Evolutionary conservation across 2,113 vertebrate species (phyloP), one percentile per base, ranked within the genome.

Genomic region (Ginglymostoma cirratum): DNA sequence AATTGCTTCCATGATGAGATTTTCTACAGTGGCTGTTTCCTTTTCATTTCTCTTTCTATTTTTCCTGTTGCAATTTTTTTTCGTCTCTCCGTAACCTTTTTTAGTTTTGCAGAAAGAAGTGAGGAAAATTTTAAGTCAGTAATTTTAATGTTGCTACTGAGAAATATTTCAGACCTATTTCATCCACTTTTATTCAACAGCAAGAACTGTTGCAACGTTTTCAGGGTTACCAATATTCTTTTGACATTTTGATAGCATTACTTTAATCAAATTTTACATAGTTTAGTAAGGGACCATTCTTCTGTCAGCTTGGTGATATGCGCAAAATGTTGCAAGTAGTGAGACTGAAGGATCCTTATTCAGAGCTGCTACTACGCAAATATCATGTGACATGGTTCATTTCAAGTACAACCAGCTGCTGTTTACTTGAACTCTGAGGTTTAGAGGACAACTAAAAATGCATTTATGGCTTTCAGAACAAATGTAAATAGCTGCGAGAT

Each of bases 341-440:
- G 45, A 72, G 69, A 95, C 94, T 72, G 69, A 95, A 72, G 93
- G 45, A 66, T 27, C 94, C 72, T 95, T 95, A 52, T 42, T 52
- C 45, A 3, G 23, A 52, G 70, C 23, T 76, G 21, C 66, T 24
- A 48, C 38, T 52, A n/a, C 42, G 72, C 42, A 66, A 30, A 69
- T 27, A 52, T 72, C 94, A 95, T 76, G 69, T 95, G 67, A 95
- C 27, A 52, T 45, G 27, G 94, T 95, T 95, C 94, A 95, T 27
- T 95, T 95, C 94, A 95, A 95, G 94, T 72, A 42, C 94, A 72
- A 95, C 42, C 94, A 95, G 67, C 94, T 95, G 94, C 94, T 95
- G 94, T 95, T 95, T 95, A 95, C 69, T 95, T 76, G 67, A 76
- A 95, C 94, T 95, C 94, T 30, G 52, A 95, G 67, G 45, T 95